Base-by-base conservation (phyloP, 1,140 invertebrate species). In the Ditylenchus dipsaci region DNA sequence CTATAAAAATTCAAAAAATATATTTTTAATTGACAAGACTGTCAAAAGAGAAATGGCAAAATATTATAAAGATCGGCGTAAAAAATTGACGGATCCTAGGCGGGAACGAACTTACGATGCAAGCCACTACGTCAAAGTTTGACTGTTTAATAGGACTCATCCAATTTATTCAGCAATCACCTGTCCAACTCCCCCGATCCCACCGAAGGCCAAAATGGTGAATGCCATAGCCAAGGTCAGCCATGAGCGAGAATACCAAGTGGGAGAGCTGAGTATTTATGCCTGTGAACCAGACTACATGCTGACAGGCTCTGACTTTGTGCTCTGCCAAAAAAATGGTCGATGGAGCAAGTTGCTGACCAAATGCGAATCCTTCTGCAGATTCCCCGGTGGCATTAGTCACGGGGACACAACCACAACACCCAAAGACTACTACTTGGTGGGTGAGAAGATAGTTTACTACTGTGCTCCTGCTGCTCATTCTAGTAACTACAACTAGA, bases 321-420 rank as follows among this genome's bases (percentile, higher is more conserved):
- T 79, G n/a, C n/a, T 78, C 19, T 76, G 75, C 42, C 76, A 76
- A 33, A 30, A 53, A 7, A 63, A 76, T 23, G 75, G 75, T 13
- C 23, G 67, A 30, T 76, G 75, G 75, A 72, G 62, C 13, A 23
- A 56, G 26, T 47, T 65, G 33, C 57, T 56, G 60, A 73, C 76
- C 1, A 59, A 30, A 15, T 76, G 75, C 57, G 47, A 69, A 19
- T 26, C 68, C 23, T 72, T 69, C 21, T 76, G 75, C 61, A 38
- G 57, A 1, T 76, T 75, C 17, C 75, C 75, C 1, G 76, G 76
- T 0, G n/a, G 21, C 17, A 57, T 63, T 26, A 5, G 17, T 30
- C 15, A 76, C 60, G 73, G 66, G 26, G 53, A 67, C 7, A 69
- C 77, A n/a, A 76, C 77, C 9, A 42, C 71, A 1, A 17, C 67